Base-by-base conservation (phyloP, 2,797 vertebrate genomes). In the Moxostoma hubbsi region DNA sequence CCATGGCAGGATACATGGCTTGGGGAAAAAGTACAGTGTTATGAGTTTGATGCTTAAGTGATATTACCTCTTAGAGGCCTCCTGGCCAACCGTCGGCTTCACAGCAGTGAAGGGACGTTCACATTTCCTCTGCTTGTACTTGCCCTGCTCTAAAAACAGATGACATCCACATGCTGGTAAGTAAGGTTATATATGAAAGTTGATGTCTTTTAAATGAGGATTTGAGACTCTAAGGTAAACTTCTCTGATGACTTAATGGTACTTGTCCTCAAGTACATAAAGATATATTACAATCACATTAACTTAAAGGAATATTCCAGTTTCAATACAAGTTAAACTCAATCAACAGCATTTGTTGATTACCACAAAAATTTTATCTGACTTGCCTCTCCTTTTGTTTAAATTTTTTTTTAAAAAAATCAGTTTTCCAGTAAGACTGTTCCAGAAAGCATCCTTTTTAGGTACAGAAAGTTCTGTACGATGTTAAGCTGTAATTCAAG, bases 41-140 rank as follows among this genome's bases (percentile, higher is more conserved):
- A 15, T 62, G 10, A 5, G 11, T 51, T 10, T 67, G 36, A 36
- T 15, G 24, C 63, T 72, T 13, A 16, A 18, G 74, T 66, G 54
- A 61, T 6, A 16, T 63, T 92, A 94, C 94, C 94, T 94, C 91
- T 90, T 91, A 72, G 91, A 87, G 90, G 88, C 90, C 58, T 84
- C 89, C 84, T 67, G 87, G 87, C 86, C 89, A 84, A 87, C 90
- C 84, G 84, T 89, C 88, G 90, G 91, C 91, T 92, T 91, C 55
- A 88, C 86, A 83, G 86, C 81, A 65, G 84, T 89, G 86, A 86
- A 83, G 79, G 88, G 87, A 64, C 87, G 89, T 88, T 94, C 90
- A 92, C 94, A 94, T 95, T 90, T 94, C 92, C 92, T 92, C 87
- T 92, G 92, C 89, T 93, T 93, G 67, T 90, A 92, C 86, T 92